phyloP scores from a whole-genome alignment of 2,888 invertebrate genomes.

The Catocala sponsa region DNA sequence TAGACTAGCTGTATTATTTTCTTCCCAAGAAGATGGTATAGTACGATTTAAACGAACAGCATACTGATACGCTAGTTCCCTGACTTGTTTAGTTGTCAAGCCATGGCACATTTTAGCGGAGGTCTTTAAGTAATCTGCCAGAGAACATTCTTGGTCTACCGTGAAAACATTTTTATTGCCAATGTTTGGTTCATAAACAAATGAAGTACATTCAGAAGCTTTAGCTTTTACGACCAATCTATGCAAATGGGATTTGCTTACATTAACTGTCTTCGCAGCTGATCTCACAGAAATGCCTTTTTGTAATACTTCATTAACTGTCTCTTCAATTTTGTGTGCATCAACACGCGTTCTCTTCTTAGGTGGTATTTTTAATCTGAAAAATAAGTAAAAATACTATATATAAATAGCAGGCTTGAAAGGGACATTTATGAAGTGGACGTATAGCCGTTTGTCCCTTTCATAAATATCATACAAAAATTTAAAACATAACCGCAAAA shows the following conservation, averaged over 20 bases:
- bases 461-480: too few species aligned
- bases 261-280: slow-evolving; percentile 17
- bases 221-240: slow-evolving; percentile 28
- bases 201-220: slow-evolving; percentile 22
- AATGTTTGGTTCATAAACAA: slow-evolving; percentile 33
- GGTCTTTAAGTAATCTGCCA: slow-evolving; percentile 32
- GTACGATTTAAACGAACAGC: slow-evolving; percentile 16
- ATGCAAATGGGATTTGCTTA: slow-evolving; percentile 27
- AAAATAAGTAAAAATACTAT: too few species aligned
- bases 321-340: not conserved
- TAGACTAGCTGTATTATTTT: not conserved
- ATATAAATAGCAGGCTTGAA: too few species aligned
- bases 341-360: not conserved
- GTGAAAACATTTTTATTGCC: slow-evolving; percentile 30
- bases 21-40: slow-evolving; percentile 11
- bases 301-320: not conserved
- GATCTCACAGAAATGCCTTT: not conserved
- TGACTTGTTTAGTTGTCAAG: slow-evolving; percentile 34
- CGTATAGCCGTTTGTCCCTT: too few species aligned
- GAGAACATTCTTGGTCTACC: slow-evolving; percentile 29
- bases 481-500: slow-evolving; percentile 23
- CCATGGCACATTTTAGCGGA: slow-evolving; percentile 37
- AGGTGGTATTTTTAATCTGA: slow-evolving; percentile 9
- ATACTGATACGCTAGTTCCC: slow-evolving; percentile 36
- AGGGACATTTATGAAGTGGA: slow-evolving; percentile 8